Evolutionary conservation across 1,140 invertebrate genomes (phyloP), one percentile per base, ranked within the genome.

Genomic region (Zophobas atratus): DNA sequence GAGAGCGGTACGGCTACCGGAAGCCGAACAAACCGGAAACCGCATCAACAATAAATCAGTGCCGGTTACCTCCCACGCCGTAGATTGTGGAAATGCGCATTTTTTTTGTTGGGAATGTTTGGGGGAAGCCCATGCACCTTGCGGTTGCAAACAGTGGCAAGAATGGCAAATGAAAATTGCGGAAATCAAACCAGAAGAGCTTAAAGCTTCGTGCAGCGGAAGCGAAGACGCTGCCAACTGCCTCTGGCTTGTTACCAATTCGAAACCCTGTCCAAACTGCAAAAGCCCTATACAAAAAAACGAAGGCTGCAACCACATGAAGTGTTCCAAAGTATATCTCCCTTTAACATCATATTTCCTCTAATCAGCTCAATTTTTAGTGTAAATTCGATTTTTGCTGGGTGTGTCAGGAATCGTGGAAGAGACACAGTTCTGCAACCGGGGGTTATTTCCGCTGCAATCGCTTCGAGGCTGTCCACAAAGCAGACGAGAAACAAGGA

Each of bases 221-320:
- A 91, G 89, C 36, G 92, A 93, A 86, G 89, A 90, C 76, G 92
- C 92, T 6, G 92, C 92, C 6, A 94, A 93, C 84, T 92, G 89
- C 81, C 84, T 93, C 2, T 94, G 93, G 93, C 84, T 94, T 39
- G 91, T 93, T 1, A 93, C 92, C 0, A 92, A 94, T 86, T 93
- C 92, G 5, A 94, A 94, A 85, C 91, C 92, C 5, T 94, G 93
- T 86, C 91, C 91, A 6, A 93, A 92, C 83, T 94, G 93, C 84
- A 91, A 92, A 80, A 91, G 91, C 77, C 92, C 92, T 3, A 94
- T 94, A 79, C 92, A 94, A 86, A 94, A 94, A 82, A 94, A 93
- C 84, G 93, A 94, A 86, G 93, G 93, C 0, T 94, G 93, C 84
- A 94, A 94, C 85, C 93, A 94, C 81, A 93, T 94, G 91, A 93